Evolutionary conservation across 2,888 invertebrate genomes (phyloP).

Genomic region (Norana najaformis): DNA sequence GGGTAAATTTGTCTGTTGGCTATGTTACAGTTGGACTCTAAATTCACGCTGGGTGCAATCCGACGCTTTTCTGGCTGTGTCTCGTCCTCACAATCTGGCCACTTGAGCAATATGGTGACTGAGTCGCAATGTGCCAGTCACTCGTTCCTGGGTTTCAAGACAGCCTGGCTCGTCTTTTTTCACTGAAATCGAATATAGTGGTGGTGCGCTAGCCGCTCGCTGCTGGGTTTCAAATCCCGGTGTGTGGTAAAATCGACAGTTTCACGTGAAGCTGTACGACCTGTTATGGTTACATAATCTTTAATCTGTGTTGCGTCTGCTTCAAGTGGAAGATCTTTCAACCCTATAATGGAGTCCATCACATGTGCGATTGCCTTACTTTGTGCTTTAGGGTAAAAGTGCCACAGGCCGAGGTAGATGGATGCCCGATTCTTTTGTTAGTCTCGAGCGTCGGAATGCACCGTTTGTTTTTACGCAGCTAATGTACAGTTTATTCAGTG

Average conservation of each 20-base stretch:
- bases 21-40: background rate
- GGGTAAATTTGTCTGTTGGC: background rate
- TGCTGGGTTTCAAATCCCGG: background rate
- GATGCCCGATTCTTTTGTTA: background rate
- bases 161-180: background rate
- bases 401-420: background rate
- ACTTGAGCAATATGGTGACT: too few relatives aligned
- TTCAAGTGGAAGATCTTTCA: background rate
- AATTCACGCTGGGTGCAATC: background rate
- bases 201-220: background rate
- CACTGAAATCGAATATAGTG: background rate
- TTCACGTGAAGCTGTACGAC: background rate
- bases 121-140: too few relatives aligned
- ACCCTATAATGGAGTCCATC: background rate
- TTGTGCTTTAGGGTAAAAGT: slow-evolving; percentile 13
- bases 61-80: background rate
- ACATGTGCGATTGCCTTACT: background rate
- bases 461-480: background rate
- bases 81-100: background rate
- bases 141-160: too few relatives aligned
- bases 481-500: background rate
- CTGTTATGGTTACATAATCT: background rate
- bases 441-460: background rate
- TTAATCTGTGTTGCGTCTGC: background rate
- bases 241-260: background rate